Conservation (phyloP, 2,113 vertebrate genomes). For the Telmatochromis sp. region DNA sequence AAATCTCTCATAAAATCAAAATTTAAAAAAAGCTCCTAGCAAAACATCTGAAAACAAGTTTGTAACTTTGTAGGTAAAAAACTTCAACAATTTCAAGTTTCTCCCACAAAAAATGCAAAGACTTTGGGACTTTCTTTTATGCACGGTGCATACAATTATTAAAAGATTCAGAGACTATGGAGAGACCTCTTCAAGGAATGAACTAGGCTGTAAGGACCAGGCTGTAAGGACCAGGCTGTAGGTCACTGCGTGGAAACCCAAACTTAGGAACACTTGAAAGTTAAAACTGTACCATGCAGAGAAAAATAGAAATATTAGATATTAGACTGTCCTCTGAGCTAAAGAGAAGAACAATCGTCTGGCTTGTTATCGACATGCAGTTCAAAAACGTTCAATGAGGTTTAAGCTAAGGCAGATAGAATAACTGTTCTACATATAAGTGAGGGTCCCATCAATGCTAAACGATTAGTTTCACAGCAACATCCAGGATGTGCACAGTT, state of each 20-base stretch:
- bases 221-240: background rate
- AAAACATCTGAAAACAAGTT: background rate
- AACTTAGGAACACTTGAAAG: background rate
- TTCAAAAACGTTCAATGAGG: background rate
- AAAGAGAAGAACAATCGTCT: background rate
- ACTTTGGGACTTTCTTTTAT: background rate
- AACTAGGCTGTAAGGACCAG: background rate
- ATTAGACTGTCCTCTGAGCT: background rate
- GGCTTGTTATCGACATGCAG: background rate
- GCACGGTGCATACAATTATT: background rate
- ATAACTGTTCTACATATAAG: background rate
- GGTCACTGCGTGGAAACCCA: accelerated
- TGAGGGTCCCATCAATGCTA: background rate
- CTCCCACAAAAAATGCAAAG: accelerated
- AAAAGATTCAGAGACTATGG: background rate
- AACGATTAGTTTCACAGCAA: accelerated
- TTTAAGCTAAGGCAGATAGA: accelerated
- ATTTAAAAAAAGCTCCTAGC: accelerated
- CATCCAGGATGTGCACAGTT: background rate
- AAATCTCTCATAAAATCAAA: background rate
- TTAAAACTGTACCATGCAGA: background rate
- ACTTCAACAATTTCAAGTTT: background rate
- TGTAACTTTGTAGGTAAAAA: background rate
- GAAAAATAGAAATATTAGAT: background rate
- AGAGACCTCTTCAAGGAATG: background rate